Evolutionary conservation across 2,113 vertebrate species (phyloP).

Genomic region (Sclerurus mexicanus): DNA sequence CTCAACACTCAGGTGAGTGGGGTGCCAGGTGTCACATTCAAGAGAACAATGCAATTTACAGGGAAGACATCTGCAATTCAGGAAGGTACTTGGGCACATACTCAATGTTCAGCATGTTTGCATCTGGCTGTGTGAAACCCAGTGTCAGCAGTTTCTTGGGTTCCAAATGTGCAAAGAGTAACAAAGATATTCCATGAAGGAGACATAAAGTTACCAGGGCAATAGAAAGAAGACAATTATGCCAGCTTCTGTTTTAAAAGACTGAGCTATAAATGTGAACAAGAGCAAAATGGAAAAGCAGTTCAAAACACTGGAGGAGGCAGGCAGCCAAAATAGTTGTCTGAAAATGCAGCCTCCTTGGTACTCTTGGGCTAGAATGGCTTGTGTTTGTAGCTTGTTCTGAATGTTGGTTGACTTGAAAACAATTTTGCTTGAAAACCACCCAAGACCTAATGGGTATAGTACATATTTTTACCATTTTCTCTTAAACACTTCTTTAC

Average conservation of each 20-base stretch:
- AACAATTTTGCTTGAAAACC: not conserved
- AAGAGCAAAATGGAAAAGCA: not conserved
- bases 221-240: not conserved
- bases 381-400: not conserved
- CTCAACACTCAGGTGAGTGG: accelerated
- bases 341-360: not conserved
- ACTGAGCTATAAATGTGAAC: not conserved
- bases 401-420: not conserved
- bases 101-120: not conserved
- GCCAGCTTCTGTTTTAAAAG: not conserved
- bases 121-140: not conserved
- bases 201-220: not conserved
- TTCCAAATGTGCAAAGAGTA: not conserved
- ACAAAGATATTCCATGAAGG: not conserved
- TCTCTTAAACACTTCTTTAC: not conserved
- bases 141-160: not conserved
- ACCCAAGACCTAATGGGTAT: not conserved
- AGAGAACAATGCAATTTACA: not conserved
- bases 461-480: not conserved
- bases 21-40: not conserved
- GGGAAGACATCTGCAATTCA: not conserved
- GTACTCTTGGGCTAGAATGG: not conserved
- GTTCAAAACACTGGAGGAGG: not conserved
- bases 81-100: not conserved
- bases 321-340: not conserved